Evolutionary conservation across 2,113 vertebrate genomes (phyloP).

Genomic region (Ifrita kowaldi): DNA sequence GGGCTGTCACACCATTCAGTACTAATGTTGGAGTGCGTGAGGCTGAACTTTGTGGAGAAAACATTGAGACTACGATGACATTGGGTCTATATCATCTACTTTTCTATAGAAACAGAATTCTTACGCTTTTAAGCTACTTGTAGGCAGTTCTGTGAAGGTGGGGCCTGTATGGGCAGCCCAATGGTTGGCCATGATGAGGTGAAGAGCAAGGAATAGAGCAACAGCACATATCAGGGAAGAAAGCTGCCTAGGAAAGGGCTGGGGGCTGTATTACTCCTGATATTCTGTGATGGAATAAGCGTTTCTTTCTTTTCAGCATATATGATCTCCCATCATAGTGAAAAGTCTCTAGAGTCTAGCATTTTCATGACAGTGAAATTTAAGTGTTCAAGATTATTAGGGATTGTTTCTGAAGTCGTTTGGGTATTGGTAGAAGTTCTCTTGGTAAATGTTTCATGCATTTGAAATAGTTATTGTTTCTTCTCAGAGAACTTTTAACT

Average conservation of each 20-base stretch:
- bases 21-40: neutral
- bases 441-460: neutral
- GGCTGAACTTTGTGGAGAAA: neutral
- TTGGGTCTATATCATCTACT: neutral
- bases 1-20: neutral
- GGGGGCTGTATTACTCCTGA: neutral
- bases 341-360: neutral
- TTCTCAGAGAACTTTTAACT: neutral
- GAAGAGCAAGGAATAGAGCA: neutral
- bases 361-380: neutral
- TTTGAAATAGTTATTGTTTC: neutral
- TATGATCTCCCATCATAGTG: neutral
- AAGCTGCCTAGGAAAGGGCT: neutral
- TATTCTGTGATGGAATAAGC: neutral
- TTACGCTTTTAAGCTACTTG: neutral
- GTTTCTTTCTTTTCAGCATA: fast-evolving
- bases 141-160: neutral
- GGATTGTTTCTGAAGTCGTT: neutral
- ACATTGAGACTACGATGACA: neutral
- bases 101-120: neutral
- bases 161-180: neutral
- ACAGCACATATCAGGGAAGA: fast-evolving
- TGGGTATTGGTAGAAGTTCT: neutral
- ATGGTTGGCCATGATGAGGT: neutral
- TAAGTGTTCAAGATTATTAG: neutral